Conservation (phyloP, 2,113 vertebrate genomes). For the Periophthalmus modestus region DNA sequence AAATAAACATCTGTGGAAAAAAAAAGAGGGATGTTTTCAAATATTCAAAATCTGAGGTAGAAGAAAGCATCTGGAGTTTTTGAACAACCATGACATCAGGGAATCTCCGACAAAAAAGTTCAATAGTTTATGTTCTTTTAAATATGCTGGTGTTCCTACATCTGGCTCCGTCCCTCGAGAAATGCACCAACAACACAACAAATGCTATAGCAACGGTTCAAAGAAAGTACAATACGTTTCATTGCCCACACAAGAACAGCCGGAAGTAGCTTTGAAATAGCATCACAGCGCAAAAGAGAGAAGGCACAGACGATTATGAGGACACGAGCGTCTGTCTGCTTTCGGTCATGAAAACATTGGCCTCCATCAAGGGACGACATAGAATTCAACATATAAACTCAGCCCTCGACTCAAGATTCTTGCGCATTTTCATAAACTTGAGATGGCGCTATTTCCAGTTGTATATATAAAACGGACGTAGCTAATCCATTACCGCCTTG, state of each 20-base stretch:
- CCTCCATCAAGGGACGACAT: too few relatives aligned
- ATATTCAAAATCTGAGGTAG: slow-evolving; percentile 28
- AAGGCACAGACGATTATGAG: not conserved
- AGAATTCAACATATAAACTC: too few relatives aligned
- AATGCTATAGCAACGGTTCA: slow-evolving; percentile 19
- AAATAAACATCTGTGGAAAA: slow-evolving; percentile 44
- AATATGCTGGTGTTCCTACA: slow-evolving; percentile 19
- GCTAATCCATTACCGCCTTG: too few relatives aligned
- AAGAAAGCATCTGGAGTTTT: slow-evolving; percentile 35
- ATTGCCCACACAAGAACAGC: slow-evolving; percentile 7
- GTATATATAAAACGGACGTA: too few relatives aligned
- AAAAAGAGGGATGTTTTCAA: slow-evolving; percentile 36
- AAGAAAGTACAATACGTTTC: slow-evolving; percentile 25
- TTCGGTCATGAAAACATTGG: too few relatives aligned
- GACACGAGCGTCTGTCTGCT: too few relatives aligned
- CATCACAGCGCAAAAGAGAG: not conserved
- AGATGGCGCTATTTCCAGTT: too few relatives aligned
- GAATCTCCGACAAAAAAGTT: slow-evolving; percentile 25
- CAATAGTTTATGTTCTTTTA: slow-evolving; percentile 40
- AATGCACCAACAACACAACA: not conserved
- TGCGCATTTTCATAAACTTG: too few relatives aligned
- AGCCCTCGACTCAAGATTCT: too few relatives aligned
- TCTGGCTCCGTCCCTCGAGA: not conserved
- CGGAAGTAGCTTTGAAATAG: not conserved
- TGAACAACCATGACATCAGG: slow-evolving; percentile 37